phyloP scores from a whole-genome alignment of 2,113 vertebrate species.

The Ailurus styani region DNA sequence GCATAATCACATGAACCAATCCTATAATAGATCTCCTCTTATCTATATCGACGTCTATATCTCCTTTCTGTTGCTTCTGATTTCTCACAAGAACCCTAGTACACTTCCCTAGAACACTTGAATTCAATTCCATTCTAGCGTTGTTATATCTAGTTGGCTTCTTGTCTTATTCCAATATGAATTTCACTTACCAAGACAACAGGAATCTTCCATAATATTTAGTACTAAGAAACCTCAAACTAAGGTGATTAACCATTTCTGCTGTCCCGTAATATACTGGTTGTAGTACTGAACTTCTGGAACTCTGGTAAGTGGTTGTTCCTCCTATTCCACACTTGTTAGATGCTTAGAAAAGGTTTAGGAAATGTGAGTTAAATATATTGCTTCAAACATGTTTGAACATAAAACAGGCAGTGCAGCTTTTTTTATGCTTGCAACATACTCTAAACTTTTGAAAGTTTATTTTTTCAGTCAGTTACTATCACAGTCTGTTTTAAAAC shows the following conservation, averaged over 20 bases:
- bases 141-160: neutral
- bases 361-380: neutral
- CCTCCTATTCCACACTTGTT: neutral
- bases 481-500: neutral
- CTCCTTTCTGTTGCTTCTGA: neutral
- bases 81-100: neutral
- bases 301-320: neutral
- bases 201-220: neutral
- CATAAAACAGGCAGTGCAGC: neutral
- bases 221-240: neutral
- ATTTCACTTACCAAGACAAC: neutral
- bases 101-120: neutral
- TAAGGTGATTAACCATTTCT: neutral
- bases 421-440: neutral
- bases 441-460: conserved; percentile 15
- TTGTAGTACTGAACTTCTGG: neutral
- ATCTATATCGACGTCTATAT: neutral
- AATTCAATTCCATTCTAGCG: neutral
- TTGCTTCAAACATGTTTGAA: neutral
- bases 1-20: neutral
- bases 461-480: neutral
- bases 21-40: neutral
- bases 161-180: neutral
- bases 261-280: neutral
- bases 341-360: neutral